These are phyloP conservation scores for Serrognathus titanus DNA, from an alignment of 2,888 invertebrate species.

Conservation along the genomic window DNA sequence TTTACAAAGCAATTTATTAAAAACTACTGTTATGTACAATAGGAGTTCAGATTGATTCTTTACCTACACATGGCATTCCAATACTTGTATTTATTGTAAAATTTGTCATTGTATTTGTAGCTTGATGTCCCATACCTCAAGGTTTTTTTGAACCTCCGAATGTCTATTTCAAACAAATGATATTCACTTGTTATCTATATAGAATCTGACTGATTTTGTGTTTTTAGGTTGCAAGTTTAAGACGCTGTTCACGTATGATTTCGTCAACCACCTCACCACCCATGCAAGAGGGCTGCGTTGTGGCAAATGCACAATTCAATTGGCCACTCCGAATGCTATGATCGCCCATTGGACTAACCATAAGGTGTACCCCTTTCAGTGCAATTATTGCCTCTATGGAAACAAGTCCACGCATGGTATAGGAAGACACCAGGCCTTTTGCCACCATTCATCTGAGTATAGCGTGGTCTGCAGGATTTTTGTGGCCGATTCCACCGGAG, in stretches of 20 bases:
- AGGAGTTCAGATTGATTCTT: too few species aligned
- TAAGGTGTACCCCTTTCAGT: constrained; percentile 49
- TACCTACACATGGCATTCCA: too few species aligned
- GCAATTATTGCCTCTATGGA: constrained; percentile 51
- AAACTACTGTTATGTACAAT: too few species aligned
- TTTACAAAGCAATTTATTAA: too few species aligned
- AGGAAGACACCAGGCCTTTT: constrained; percentile 49
- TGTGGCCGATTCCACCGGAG: constrained; percentile 16
- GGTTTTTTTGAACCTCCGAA: too few species aligned
- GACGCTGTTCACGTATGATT: constrained; percentile 13
- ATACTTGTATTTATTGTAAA: too few species aligned
- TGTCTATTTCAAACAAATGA: too few species aligned
- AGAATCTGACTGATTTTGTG: constrained; percentile 4
- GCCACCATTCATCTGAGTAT: constrained; percentile 46
- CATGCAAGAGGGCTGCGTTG: constrained; percentile 1
- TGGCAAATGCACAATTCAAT: background rate
- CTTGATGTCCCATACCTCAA: too few species aligned
- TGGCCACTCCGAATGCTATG: background rate
- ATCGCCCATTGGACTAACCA: constrained; percentile 36
- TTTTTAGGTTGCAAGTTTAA: constrained; percentile 13
- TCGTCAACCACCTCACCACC: constrained; percentile 13
- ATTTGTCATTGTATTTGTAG: too few species aligned
- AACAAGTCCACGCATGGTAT: constrained; percentile 43
- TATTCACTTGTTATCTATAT: too few species aligned
- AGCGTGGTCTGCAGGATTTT: constrained; percentile 40